These are phyloP conservation scores for Atopsyche davidsoni DNA, from an alignment of 1,140 invertebrate species.

Conservation along the genomic window DNA sequence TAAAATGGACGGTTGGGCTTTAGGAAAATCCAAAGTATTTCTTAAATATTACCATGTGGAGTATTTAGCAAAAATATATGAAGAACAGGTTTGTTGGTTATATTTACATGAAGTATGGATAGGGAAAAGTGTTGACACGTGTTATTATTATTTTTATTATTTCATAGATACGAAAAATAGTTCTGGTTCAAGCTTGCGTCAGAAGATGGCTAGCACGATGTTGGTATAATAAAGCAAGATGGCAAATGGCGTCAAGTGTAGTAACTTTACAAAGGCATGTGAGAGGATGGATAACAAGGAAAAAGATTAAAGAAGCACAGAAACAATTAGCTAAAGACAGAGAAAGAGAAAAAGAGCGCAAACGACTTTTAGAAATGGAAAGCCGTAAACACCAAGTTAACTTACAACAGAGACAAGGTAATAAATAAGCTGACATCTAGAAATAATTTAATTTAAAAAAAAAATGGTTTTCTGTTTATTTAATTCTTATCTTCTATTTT, in stretches of 20 bases:
- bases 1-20: constrained; percentile 75
- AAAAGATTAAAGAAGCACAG: constrained; percentile 42
- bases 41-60: constrained; percentile 84
- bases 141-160: constrained; percentile 13
- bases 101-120: constrained; percentile 5
- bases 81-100: constrained; percentile 52
- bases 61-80: constrained; percentile 70
- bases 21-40: constrained; percentile 84
- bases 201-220: constrained; percentile 65
- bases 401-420: constrained; percentile 19
- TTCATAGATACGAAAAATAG: constrained; percentile 60
- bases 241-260: constrained; percentile 57
- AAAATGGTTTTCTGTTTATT: not conserved
- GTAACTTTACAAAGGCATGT: constrained; percentile 63
- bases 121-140: not conserved
- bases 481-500: not conserved
- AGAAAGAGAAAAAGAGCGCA: constrained; percentile 35
- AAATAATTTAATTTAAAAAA: constrained; percentile 3
- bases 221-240: constrained; percentile 51
- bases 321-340: constrained; percentile 40
- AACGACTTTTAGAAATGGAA: constrained; percentile 34
- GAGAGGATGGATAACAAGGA: constrained; percentile 57
- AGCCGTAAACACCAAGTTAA: constrained; percentile 38
- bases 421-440: constrained; percentile 8
- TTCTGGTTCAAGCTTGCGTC: constrained; percentile 64